These are phyloP conservation scores for Acanthaster planci DNA, from an alignment of 35 echinoderm and acorn worm species.

Conservation along the genomic window DNA sequence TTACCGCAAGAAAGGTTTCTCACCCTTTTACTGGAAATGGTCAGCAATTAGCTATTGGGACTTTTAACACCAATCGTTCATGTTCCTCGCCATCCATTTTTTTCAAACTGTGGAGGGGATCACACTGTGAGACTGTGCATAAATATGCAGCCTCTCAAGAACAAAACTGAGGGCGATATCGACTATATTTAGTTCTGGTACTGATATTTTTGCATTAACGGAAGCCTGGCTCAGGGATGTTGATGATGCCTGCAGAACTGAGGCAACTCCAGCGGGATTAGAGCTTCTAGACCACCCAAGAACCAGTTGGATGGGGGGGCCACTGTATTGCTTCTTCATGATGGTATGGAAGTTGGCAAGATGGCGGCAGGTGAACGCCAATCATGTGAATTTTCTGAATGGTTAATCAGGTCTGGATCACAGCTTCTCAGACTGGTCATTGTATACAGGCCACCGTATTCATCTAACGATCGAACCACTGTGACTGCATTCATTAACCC, in stretches of 20 bases:
- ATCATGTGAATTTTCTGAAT: slow-evolving; percentile 25
- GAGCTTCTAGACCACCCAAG: not conserved
- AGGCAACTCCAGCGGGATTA: slow-evolving; percentile 12
- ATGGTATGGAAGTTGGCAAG: not conserved
- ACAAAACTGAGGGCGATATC: not conserved
- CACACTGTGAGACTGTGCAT: not conserved
- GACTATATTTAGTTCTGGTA: not conserved
- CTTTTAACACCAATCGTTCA: no score
- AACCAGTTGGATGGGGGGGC: not conserved
- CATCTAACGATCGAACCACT: no score
- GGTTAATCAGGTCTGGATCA: slow-evolving; percentile 3
- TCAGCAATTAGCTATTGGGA: no score
- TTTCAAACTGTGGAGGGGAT: no score
- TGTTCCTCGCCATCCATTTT: no score
- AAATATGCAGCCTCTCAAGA: not conserved
- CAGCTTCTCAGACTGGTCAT: not conserved
- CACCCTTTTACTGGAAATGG: no score
- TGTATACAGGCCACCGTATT: no score
- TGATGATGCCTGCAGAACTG: not conserved
- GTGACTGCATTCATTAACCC: no score
- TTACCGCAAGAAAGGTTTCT: no score
- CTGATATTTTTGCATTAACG: slow-evolving; percentile 15
- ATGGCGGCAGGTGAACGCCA: not conserved
- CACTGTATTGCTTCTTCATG: not conserved
- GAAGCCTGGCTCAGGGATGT: slow-evolving; percentile 19